These are phyloP conservation scores for Aspidiotus rigidus DNA, from an alignment of 2,888 invertebrate species.

Conservation along the genomic window DNA sequence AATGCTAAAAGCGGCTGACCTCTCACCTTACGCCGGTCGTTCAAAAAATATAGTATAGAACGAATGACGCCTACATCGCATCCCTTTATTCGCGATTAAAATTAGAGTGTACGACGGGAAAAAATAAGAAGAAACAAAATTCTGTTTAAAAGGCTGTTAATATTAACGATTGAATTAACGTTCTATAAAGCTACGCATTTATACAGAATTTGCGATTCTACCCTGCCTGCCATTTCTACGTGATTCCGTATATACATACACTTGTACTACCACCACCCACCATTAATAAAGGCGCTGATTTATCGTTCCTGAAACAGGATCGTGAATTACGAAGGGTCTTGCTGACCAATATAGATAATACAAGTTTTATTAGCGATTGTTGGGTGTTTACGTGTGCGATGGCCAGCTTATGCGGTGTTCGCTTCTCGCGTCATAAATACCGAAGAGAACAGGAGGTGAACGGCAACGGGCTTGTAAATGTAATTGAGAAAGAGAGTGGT, in stretches of 20 bases:
- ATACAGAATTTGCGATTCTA: background rate
- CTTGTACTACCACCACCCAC: background rate
- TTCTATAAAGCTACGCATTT: background rate
- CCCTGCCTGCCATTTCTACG: too few species aligned
- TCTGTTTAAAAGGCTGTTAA: background rate
- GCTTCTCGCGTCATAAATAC: slow-evolving; percentile 14
- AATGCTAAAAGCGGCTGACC: too few species aligned
- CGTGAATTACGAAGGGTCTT: slow-evolving; percentile 3
- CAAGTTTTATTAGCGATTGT: slow-evolving; percentile 31
- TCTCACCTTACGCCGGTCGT: too few species aligned
- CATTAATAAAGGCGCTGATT: slow-evolving; percentile 24
- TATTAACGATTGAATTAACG: slow-evolving; percentile 30
- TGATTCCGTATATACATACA: background rate
- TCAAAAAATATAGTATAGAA: too few species aligned
- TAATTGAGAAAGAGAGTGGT: slow-evolving; percentile 19
- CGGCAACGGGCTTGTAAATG: slow-evolving; percentile 22
- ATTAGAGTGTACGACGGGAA: too few species aligned
- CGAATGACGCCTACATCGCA: too few species aligned
- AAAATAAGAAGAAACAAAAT: too few species aligned
- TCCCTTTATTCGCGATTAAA: too few species aligned
- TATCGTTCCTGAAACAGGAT: background rate
- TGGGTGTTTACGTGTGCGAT: slow-evolving; percentile 13
- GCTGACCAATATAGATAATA: slow-evolving; percentile 31
- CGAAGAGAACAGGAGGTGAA: background rate
- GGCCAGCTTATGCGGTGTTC: background rate